Conservation (phyloP, 2,888 invertebrate species). For the Phengaris arion region DNA sequence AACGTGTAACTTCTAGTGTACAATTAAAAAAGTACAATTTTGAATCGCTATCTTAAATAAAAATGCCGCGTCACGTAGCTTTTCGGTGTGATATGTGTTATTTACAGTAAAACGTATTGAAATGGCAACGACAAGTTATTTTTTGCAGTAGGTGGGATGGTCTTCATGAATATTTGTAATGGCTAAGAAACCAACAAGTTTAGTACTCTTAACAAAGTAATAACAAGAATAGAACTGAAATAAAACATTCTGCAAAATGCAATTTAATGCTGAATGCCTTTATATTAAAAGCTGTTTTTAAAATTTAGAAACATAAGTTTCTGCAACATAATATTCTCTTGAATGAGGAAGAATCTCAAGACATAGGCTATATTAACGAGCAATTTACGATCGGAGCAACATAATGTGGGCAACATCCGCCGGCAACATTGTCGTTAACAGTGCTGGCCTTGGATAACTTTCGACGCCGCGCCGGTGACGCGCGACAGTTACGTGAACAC, state of each 20-base stretch:
- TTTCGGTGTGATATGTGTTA: too few species aligned
- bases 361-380: neutral
- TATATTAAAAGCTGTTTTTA: too few species aligned
- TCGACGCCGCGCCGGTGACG: neutral
- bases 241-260: neutral
- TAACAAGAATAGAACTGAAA: neutral
- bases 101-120: neutral
- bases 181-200: neutral
- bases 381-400: neutral
- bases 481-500: neutral
- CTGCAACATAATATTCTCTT: too few species aligned
- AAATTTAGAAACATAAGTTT: neutral
- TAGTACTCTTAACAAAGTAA: neutral
- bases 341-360: neutral
- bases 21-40: too few species aligned
- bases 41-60: too few species aligned
- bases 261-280: neutral
- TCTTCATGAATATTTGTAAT: neutral
- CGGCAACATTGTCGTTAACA: neutral
- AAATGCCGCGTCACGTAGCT: too few species aligned
- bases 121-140: slow-evolving; percentile 11
- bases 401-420: neutral
- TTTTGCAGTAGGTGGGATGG: neutral
- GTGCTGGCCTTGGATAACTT: neutral
- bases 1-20: too few species aligned